Evolutionary conservation across 2,113 vertebrate species (phyloP), one percentile per base, ranked within the genome.

Genomic region (Labeo rohita): DNA sequence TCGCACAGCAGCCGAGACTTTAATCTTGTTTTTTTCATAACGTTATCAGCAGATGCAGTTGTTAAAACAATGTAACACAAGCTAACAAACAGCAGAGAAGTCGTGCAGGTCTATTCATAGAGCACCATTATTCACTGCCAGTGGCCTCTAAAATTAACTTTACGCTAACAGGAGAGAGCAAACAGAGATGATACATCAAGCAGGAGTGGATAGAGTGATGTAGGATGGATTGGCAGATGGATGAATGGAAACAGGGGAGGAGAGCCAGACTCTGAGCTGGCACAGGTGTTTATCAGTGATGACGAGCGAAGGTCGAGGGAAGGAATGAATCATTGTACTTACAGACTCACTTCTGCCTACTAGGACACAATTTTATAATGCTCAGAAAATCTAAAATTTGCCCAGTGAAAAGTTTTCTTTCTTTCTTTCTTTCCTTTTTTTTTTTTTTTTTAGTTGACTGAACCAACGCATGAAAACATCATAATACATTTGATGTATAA

Each of bases 241-340:
- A 84, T 73, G 82, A 73, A 84, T 84, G 82, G 36, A 70, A 13
- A 70, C 68, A 82, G 70, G 13, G 72, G 74, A 82, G 66, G 56
- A 52, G 65, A 83, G 85, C 66, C 66, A 82, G 70, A 86, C 72
- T 73, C 28, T 84, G 82, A 73, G 82, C 82, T 84, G 68, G 52
- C 54, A 86, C 70, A 80, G 78, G 85, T 86, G 85, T 83, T 83
- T 87, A 81, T 87, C 85, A 83, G 80, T 12, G 79, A 80, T 83
- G 85, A 83, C 59, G 59, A 87, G 72, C 8, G 73, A 76, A 83
- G 82, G 82, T 84, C 52, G 36, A 59, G 34, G 68, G 68, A 73
- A 74, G 47, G 13, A 72, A 84, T 84, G 50, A 73, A 73, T 84
- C 82, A 73, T 45, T 84, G 66, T 73, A 73, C 66, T 82, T 82